Evolutionary conservation across 2,113 vertebrate species (phyloP).

Genomic region (Anhinga rufa): DNA sequence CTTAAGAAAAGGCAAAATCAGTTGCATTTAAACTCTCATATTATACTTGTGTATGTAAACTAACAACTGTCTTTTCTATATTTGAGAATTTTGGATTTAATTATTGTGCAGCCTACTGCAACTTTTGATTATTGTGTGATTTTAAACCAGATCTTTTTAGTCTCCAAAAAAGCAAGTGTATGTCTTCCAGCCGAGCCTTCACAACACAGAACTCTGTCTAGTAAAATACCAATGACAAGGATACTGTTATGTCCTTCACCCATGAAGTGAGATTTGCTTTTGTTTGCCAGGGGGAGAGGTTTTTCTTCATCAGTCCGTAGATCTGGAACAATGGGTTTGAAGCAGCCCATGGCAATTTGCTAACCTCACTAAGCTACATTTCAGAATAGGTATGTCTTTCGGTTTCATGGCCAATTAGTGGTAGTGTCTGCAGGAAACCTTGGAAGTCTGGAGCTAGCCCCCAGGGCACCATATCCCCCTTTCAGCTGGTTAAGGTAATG

Average conservation of each 20-base stretch:
- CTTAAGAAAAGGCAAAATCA: not conserved
- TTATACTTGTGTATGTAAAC: not conserved
- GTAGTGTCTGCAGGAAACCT: not conserved
- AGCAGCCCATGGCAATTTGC: not conserved
- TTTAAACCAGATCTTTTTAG: not conserved
- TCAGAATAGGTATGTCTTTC: not conserved
- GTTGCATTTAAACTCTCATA: not conserved
- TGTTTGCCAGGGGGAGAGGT: not conserved
- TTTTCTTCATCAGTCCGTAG: not conserved
- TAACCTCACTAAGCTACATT: not conserved
- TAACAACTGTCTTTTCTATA: not conserved
- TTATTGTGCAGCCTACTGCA: not conserved
- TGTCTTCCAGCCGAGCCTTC: not conserved
- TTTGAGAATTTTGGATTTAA: not conserved
- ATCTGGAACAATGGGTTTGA: not conserved
- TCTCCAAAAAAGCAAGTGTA: not conserved
- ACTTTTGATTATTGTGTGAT: not conserved
- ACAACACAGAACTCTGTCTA: not conserved
- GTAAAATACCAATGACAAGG: not conserved
- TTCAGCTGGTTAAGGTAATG: not conserved
- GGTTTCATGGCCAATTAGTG: not conserved
- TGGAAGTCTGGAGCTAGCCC: not conserved
- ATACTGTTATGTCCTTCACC: not conserved
- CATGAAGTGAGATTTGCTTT: not conserved
- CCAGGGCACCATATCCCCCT: not conserved